Evolutionary conservation across 2,113 vertebrate species (phyloP), one percentile per base, ranked within the genome.

Genomic region (Heliornis fulica): DNA sequence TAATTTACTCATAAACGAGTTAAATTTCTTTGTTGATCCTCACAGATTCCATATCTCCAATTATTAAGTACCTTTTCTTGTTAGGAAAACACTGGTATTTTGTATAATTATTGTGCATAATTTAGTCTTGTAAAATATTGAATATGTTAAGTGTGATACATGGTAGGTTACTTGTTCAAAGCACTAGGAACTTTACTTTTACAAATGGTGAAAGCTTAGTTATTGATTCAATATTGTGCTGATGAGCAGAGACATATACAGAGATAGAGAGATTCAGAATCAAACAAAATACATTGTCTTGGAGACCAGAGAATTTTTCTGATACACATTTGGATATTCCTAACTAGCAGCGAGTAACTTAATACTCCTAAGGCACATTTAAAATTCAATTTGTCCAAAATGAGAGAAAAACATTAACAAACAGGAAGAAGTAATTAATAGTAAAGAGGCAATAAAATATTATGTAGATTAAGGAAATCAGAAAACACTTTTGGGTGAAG

Each of bases 61-160:
- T 60, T 53, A 51, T 31, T 46, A 66, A 38, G 13, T 56, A 8
- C 36, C n/a, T 84, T 83, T 80, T 36, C 29, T 59, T 69, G 40
- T 19, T 63, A 76, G 43, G 31, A 79, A 26, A 32, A 74, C 20
- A 22, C 18, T n/a, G 22, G 11, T 31, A 57, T 63, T 65, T 5
- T 77, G 26, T 59, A 25, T 50, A 75, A 57, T 66, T 57, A 45
- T 36, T 36, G 16, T 32, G 19, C 11, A 16, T 50, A 64, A 50
- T 76, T 86, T 43, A 87, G 21, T 82, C 41, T 51, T 51, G 5
- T 68, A 51, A 93, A 78, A 74, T 71, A 13, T 43, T 14, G 13
- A 22, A 0, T 86, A 10, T 38, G 17, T 16, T 60, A n/a, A 75
- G 8, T 2, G 1, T 60, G 11, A 18, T 68, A 51, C 11, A 10